These are phyloP conservation scores for Sparidentex hasta DNA, from an alignment of 2,797 vertebrate species.

Conservation along the genomic window DNA sequence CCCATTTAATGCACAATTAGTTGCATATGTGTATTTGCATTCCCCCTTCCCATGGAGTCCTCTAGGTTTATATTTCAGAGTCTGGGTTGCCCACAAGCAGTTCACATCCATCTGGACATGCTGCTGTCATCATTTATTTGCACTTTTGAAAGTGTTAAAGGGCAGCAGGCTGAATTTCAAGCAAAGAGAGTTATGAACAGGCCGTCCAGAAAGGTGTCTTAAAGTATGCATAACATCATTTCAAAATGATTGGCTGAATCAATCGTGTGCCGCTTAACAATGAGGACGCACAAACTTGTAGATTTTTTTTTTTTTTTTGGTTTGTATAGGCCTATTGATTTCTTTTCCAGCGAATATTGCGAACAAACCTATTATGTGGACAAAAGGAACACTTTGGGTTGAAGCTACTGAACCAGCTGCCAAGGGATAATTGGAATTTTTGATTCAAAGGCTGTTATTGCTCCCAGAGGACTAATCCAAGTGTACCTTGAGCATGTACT, in stretches of 20 bases:
- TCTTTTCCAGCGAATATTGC: constrained; percentile 13
- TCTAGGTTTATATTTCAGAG: constrained; percentile 9
- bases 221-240: constrained; percentile 20
- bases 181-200: constrained; percentile 26
- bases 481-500: neutral
- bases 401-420: constrained; percentile 10
- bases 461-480: constrained; percentile 31
- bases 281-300: neutral
- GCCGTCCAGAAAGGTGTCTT: constrained; percentile 6
- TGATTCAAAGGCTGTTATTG: constrained; percentile 30
- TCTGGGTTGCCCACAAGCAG: neutral
- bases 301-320: neutral
- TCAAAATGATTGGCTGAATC: constrained; percentile 4
- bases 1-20: neutral
- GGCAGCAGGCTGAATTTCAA: constrained; percentile 32
- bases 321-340: constrained; percentile 20
- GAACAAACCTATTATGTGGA: constrained; percentile 1
- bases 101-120: neutral
- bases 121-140: constrained; percentile 34
- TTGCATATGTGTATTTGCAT: neutral
- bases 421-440: constrained; percentile 48
- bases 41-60: neutral
- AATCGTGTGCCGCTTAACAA: neutral
- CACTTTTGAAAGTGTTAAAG: constrained; percentile 32
- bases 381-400: neutral